Base-by-base conservation (phyloP, 2,888 invertebrate species). In the Augiades crinisus region DNA sequence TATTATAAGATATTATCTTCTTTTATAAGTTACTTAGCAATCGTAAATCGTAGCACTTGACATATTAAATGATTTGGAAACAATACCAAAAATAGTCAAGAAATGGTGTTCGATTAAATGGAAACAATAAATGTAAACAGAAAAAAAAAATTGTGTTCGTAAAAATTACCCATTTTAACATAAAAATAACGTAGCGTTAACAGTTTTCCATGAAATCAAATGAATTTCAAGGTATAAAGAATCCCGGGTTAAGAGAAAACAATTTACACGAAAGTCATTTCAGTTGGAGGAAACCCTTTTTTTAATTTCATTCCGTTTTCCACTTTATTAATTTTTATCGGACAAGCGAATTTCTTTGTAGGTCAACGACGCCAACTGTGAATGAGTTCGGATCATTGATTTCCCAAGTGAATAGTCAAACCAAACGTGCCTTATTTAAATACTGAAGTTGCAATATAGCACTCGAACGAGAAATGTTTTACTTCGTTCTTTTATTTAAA, bases 361-460 rank as follows among this genome's bases (percentile, higher is more conserved):
- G 78, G 78, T 76, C 76, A 76, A 63, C 59, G 55, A 64, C 64
- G 62, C 65, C 58, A 54, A 59, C 61, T 62, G 54, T 58, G 62
- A 72, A 69, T 69, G 74, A 77, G 70, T 75, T 63, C 63, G 66
- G 68, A 69, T 74, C 80, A 80, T 74, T 84, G 83, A 84, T 84
- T 84, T 84, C 82, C 82, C 82, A 60, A 64, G 84, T 70, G 82
- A 73, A 72, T 81, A 78, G 81, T 81, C 74, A 78, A 81, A 78
- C 67, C 72, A 71, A 72, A 72, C 69, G 68, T 71, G 66, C 64
- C 67, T 75, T 74, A 73, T 75, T 75, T 74, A 76, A 78, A 74
- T 70, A 70, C 67, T 63, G 55, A 66, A 65, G 58, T 62, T 51
- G 50, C 50, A 50, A 43, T 49, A 41, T 41, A 49, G 49, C 49